Percentiles rank a stretch among this genome's conserved stretches.
Conservation (phyloP, 2,888 invertebrate species). For the Clanis bilineata region DNA sequence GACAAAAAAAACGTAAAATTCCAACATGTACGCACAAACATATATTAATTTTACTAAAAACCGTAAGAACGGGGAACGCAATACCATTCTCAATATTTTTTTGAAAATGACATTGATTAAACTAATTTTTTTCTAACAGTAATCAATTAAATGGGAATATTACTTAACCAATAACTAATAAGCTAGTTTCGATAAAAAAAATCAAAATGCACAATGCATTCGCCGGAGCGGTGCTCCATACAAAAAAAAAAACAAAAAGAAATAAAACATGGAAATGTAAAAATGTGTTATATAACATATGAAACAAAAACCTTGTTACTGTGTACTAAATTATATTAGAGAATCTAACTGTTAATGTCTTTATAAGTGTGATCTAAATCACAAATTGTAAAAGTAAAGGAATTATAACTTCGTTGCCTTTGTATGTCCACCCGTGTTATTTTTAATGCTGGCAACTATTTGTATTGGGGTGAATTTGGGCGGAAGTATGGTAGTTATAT, state of each 20-base stretch:
- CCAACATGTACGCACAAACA: constrained; percentile 42
- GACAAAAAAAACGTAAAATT: constrained; percentile 34
- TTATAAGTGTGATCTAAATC: constrained; percentile 79
- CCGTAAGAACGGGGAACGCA: constrained; percentile 46
- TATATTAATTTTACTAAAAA: constrained; percentile 56
- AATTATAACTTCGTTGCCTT: constrained; percentile 69
- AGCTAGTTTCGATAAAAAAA: constrained; percentile 45
- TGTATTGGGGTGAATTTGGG: background rate
- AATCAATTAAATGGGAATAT: constrained; percentile 73
- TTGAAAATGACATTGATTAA: constrained; percentile 65
- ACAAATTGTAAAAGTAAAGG: constrained; percentile 71
- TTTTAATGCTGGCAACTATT: constrained; percentile 28
- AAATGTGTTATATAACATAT: constrained; percentile 51
- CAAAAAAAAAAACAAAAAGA: constrained; percentile 42
- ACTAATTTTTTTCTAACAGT: constrained; percentile 59
- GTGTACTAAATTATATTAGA: constrained; percentile 50
- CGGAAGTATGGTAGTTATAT: constrained; percentile 16
- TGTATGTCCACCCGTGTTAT: constrained; percentile 40
- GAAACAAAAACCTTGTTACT: constrained; percentile 40
- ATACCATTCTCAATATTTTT: constrained; percentile 55
- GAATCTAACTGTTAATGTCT: constrained; percentile 80
- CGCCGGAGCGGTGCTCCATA: constrained; percentile 47
- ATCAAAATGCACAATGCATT: constrained; percentile 65
- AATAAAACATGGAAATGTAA: constrained; percentile 66
- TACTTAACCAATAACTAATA: constrained; percentile 70